Conservation (phyloP, 2,888 invertebrate genomes). For the Junonia oenone region DNA sequence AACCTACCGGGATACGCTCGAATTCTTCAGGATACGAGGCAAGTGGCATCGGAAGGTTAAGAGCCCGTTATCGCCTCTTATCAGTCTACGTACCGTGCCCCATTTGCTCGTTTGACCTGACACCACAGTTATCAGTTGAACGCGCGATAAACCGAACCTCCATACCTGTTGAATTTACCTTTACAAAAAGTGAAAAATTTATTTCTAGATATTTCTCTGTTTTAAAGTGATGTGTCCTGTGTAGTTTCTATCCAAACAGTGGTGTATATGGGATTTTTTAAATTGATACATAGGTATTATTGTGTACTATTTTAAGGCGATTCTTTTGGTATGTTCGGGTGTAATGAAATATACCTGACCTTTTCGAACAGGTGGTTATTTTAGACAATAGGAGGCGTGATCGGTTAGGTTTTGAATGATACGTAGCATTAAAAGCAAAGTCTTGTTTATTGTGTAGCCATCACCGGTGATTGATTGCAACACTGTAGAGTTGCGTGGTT, state of each 20-base stretch:
- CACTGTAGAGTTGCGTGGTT: constrained; percentile 14
- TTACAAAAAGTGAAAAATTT: constrained; percentile 32
- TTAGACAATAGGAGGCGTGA: constrained; percentile 31
- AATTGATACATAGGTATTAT: no score
- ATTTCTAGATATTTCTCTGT: constrained; percentile 3
- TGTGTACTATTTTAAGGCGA: neutral
- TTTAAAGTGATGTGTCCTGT: neutral
- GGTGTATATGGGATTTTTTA: no score
- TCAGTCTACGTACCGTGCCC: constrained; percentile 68
- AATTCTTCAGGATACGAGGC: constrained; percentile 44
- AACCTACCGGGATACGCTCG: neutral
- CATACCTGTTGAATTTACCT: constrained; percentile 64
- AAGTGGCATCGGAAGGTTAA: constrained; percentile 70
- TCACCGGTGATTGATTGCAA: constrained; percentile 37
- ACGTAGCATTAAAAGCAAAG: constrained; percentile 39
- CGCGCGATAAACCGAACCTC: constrained; percentile 65
- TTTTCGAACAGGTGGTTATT: neutral
- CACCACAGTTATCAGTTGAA: constrained; percentile 73
- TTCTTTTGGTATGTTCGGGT: neutral
- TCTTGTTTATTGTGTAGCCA: constrained; percentile 36
- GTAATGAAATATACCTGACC: constrained; percentile 2
- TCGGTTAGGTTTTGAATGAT: constrained; percentile 21
- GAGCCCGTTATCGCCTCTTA: constrained; percentile 74
- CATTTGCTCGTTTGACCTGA: constrained; percentile 79
- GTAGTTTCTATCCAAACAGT: neutral